phyloP scores from a whole-genome alignment of 1,140 invertebrate species.

The Thereuonema tuberculata region DNA sequence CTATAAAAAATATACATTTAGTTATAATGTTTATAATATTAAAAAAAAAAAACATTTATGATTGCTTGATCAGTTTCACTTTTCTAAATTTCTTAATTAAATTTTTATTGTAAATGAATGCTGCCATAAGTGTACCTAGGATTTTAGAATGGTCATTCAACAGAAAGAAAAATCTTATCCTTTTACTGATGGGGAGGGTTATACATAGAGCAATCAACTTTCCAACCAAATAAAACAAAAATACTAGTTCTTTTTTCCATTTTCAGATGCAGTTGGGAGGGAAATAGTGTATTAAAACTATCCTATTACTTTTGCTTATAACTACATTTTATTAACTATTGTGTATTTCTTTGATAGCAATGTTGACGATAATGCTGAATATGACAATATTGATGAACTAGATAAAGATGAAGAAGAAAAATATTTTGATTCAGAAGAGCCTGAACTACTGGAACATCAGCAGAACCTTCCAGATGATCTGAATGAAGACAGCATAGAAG shows the following conservation, averaged over 20 bases:
- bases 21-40: no score
- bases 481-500: slow-evolving; percentile 24
- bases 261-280: no score
- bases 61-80: no score
- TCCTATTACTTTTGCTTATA: background rate
- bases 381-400: slow-evolving; percentile 57
- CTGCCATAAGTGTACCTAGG: no score
- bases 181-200: no score
- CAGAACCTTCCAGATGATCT: slow-evolving; percentile 25
- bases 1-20: no score
- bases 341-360: slow-evolving; percentile 27
- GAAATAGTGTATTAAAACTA: background rate
- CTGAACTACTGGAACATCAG: no score
- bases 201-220: slow-evolving; percentile 1
- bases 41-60: no score
- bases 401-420: slow-evolving; percentile 69
- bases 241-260: background rate
- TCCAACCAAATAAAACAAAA: background rate
- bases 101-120: no score
- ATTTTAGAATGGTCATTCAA: no score
- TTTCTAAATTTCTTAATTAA: no score
- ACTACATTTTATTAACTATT: background rate
- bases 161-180: no score
- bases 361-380: slow-evolving; percentile 60
- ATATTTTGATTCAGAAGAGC: slow-evolving; percentile 70